phyloP scores from a whole-genome alignment of 2,797 vertebrate genomes.

The Botia kubotai region DNA sequence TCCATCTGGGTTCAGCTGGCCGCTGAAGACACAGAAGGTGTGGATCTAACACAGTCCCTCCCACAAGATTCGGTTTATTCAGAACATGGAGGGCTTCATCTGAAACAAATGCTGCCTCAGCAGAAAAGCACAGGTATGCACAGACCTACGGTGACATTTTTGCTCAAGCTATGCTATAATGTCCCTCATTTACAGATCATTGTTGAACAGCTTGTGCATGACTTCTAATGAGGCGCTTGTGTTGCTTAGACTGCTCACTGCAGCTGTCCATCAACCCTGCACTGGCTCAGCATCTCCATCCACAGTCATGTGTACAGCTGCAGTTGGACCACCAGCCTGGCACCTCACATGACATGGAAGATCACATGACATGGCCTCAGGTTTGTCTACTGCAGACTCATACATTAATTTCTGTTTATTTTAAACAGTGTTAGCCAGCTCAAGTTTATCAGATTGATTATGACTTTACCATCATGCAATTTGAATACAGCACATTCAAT shows the following conservation, averaged over 20 bases:
- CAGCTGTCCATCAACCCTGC: constrained; percentile 60
- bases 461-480: neutral
- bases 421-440: neutral
- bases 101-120: constrained; percentile 37
- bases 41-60: constrained; percentile 48
- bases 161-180: neutral
- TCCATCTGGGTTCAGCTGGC: constrained; percentile 64
- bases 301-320: constrained; percentile 53
- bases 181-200: neutral
- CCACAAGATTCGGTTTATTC: constrained; percentile 51
- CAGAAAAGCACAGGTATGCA: constrained; percentile 55
- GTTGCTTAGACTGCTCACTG: constrained; percentile 50
- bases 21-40: constrained; percentile 52
- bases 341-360: constrained; percentile 34
- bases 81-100: constrained; percentile 47
- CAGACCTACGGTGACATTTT: neutral
- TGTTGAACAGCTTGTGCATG: neutral
- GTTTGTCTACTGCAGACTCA: constrained; percentile 40
- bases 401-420: neutral
- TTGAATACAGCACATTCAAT: neutral
- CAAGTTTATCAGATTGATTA: neutral
- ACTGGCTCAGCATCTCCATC: constrained; percentile 52
- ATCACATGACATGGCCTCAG: constrained; percentile 59
- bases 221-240: neutral
- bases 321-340: constrained; percentile 36